These are phyloP conservation scores for Scaptomyza parva DNA, from an alignment of 2,888 invertebrate species.

Conservation along the genomic window DNA sequence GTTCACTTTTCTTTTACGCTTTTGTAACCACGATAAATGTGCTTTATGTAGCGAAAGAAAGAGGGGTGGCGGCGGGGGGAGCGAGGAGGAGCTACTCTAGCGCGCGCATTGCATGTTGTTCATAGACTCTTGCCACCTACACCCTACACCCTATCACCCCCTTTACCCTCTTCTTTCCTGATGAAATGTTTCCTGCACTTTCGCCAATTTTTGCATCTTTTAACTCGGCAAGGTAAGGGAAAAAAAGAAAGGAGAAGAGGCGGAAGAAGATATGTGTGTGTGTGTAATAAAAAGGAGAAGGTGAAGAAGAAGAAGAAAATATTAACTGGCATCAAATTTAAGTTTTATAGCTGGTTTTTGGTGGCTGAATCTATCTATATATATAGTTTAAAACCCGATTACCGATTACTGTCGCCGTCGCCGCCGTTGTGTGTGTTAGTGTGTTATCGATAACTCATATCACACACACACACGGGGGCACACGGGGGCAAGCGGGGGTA, in stretches of 20 bases:
- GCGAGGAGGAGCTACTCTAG: constrained; percentile 12
- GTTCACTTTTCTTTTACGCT: constrained; percentile 78
- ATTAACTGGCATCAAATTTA: no score
- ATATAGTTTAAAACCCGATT: neutral
- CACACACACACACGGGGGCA: no score
- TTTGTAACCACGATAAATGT: constrained; percentile 80
- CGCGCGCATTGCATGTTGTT: constrained; percentile 32
- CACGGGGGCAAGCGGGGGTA: no score
- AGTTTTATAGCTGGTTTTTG: no score
- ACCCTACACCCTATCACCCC: neutral
- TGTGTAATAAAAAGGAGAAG: constrained; percentile 5
- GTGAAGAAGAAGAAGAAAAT: neutral
- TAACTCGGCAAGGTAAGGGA: neutral
- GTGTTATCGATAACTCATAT: constrained; percentile 11
- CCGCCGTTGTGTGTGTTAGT: no score
- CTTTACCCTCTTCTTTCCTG: constrained; percentile 22
- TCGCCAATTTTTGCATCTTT: constrained; percentile 65
- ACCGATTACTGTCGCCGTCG: neutral
- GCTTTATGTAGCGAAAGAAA: constrained; percentile 71
- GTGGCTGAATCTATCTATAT: no score
- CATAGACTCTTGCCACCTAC: constrained; percentile 26
- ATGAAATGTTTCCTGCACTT: constrained; percentile 80
- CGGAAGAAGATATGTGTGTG: neutral
- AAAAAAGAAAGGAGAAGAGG: neutral
- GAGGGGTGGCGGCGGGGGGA: constrained; percentile 28